Evolutionary conservation across 2,888 invertebrate genomes (phyloP), one percentile per base, ranked within the genome.

Genomic region (Pandemis cinnamomeana): DNA sequence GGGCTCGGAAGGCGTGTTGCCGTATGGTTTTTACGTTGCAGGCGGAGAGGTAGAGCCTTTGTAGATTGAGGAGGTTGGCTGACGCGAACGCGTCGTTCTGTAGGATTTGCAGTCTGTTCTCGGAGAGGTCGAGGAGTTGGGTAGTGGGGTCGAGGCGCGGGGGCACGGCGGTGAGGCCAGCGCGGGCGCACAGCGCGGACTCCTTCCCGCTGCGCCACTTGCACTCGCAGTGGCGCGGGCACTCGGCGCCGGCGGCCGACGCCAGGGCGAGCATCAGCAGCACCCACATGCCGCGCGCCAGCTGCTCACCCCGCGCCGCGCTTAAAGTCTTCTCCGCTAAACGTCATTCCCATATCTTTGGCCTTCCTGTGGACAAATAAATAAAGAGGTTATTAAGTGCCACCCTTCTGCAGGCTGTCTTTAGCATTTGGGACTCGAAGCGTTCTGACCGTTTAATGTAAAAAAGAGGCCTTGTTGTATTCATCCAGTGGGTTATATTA

Each of bases 201-300:
- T 97, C 97, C 90, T 98, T 98, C 83, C 97, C 97, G 86, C 96
- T 96, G 89, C 97, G 97, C 98, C 98, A 98, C 91, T 97, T 97
- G 95, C 98, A 98, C 90, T 97, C 97, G 92, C 98, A 98, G 81
- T 96, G 95, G 77, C 95, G 95, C 70, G 97, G 97, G 87, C 97
- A 97, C 82, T 96, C 96, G 84, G 96, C 95, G 84, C 94, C 91
- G 82, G 94, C 94, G 85, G 91, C 91, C 84, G 90, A 92, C 86
- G 90, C 91, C 89, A 92, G 84, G 79, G 91, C 87, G 79, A 91
- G 86, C 89, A 91, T 83, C 84, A 92, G 84, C 88, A 91, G 85
- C 86, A 96, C 96, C 92, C 92, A 97, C 87, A 93, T 94, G 78
- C 95, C 96, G 88, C 92, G 87, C 87, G 83, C 83, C 86, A 83